A percentile compares a stretch with the other conserved stretches of the same genome.
These are phyloP conservation scores for Norana najaformis DNA, from an alignment of 2,888 invertebrate genomes.

Conservation along the genomic window DNA sequence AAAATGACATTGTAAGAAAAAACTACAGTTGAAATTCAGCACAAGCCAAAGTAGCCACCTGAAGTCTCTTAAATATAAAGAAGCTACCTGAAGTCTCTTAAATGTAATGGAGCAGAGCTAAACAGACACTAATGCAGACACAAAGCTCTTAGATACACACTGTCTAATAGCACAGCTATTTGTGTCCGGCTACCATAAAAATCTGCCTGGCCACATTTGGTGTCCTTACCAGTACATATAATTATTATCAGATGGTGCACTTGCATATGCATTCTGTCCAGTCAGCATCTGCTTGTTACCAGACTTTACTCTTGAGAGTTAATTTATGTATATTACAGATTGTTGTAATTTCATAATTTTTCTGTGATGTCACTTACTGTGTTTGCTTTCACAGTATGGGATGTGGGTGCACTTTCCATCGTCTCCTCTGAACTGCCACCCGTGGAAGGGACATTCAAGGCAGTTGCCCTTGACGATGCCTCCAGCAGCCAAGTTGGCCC, in stretches of 20 bases:
- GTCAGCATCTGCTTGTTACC: background rate
- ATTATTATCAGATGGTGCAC: background rate
- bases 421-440: constrained; percentile 78
- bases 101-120: no score
- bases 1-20: no score
- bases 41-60: no score
- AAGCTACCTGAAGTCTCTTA: no score
- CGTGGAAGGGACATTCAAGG: constrained; percentile 86
- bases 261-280: background rate
- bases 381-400: constrained; percentile 67
- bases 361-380: constrained; percentile 36
- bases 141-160: no score
- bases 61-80: no score
- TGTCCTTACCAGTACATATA: background rate
- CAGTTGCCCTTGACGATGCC: constrained; percentile 75
- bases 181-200: no score
- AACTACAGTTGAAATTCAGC: no score
- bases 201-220: no score
- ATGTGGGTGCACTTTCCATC: constrained; percentile 76
- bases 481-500: constrained; percentile 81
- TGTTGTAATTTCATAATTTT: background rate
- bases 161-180: no score
- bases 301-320: background rate
- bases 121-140: no score
- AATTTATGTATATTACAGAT: no score